Conservation (phyloP, 2,888 invertebrate genomes). For the Hydrotaea diabolus region DNA sequence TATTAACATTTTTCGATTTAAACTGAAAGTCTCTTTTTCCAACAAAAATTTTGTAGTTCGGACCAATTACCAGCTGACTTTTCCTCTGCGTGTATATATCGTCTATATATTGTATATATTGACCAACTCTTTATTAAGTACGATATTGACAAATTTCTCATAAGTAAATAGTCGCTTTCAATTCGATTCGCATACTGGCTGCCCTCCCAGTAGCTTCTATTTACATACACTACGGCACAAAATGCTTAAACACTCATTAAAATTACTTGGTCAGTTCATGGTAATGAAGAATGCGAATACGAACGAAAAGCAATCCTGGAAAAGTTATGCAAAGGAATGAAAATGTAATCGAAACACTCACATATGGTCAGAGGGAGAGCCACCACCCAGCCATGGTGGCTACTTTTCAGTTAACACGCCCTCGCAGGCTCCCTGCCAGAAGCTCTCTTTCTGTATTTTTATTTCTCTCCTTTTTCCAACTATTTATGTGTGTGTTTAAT, state of each 20-base stretch:
- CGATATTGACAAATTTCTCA: too few species aligned
- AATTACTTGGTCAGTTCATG: constrained; percentile 37
- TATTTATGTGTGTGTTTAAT: constrained; percentile 22
- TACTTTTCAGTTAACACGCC: background rate
- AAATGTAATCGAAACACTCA: background rate
- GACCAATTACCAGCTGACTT: too few species aligned
- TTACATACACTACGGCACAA: constrained; percentile 30
- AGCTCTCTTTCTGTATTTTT: too few species aligned
- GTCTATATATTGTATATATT: too few species aligned
- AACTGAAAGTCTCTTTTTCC: too few species aligned
- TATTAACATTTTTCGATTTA: too few species aligned
- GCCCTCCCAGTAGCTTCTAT: background rate
- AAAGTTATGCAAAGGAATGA: constrained; percentile 18
- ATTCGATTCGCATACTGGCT: too few species aligned
- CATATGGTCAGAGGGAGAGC: background rate
- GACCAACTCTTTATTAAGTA: too few species aligned
- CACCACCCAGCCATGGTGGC: background rate
- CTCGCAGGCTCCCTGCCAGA: background rate
- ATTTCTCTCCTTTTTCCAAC: constrained; percentile 3
- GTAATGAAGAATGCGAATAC: background rate
- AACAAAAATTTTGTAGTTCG: too few species aligned
- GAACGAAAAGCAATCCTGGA: background rate
- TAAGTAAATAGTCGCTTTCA: too few species aligned
- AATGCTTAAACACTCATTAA: constrained; percentile 32
- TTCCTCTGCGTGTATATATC: too few species aligned